A percentile compares a stretch with the other conserved stretches of the same genome.
Conservation (phyloP, 1,140 invertebrate genomes). For the Ostrea denselamellosa region DNA sequence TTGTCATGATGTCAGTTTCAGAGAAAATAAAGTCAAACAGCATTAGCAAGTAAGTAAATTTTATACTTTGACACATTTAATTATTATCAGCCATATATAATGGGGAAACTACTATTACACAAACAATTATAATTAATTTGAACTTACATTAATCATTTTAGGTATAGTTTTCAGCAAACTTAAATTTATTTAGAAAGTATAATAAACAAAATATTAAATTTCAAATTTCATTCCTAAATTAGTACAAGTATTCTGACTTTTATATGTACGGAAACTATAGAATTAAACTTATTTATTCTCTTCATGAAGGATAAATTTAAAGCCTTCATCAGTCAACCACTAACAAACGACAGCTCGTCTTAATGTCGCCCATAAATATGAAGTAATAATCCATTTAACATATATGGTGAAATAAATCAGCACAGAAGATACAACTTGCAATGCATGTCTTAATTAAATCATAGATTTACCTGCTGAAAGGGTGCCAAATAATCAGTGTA, state of each 20-base stretch:
- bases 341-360: background rate
- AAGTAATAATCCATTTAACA: background rate
- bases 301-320: background rate
- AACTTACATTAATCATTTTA: background rate
- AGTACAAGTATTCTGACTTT: background rate
- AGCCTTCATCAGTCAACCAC: background rate
- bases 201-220: slow-evolving; percentile 12
- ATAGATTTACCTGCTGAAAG: too few species aligned
- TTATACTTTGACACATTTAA: background rate
- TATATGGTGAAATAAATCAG: background rate
- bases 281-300: background rate
- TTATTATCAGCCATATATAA: background rate
- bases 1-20: slow-evolving; percentile 6
- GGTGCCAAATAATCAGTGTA: too few species aligned
- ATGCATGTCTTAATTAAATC: too few species aligned
- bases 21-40: slow-evolving; percentile 5
- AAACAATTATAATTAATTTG: too few species aligned
- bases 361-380: background rate
- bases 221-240: background rate
- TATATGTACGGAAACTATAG: background rate
- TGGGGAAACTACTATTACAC: too few species aligned
- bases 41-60: background rate
- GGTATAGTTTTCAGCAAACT: background rate
- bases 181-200: background rate
- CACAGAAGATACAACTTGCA: too few species aligned